phyloP scores from a whole-genome alignment of 92 coral and sea anemone species.

The Bergia puertoricense region DNA sequence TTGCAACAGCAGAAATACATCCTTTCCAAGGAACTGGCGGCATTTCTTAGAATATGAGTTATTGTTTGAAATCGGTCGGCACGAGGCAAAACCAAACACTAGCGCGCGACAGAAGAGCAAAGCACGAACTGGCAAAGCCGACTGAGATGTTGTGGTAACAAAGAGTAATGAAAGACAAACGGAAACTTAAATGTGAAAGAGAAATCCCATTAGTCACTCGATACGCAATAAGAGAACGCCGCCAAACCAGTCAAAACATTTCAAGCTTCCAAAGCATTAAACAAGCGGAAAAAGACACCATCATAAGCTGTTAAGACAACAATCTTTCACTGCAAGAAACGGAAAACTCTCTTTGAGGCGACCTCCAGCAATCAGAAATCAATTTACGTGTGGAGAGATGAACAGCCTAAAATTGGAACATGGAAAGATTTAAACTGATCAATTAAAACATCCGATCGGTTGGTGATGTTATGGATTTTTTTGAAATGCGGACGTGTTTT shows the following conservation, averaged over 20 bases:
- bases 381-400: neutral
- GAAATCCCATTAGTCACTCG: neutral
- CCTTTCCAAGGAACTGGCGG: conserved; percentile 29
- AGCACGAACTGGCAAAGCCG: neutral
- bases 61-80: neutral
- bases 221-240: conserved; percentile 22
- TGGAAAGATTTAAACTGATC: neutral
- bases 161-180: conserved; percentile 23
- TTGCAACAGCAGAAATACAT: neutral
- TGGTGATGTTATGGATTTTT: neutral
- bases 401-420: conserved; percentile 8
- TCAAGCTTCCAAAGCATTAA: neutral
- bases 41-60: neutral
- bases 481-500: neutral
- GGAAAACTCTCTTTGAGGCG: no score
- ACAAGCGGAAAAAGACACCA: neutral
- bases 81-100: conserved; percentile 6
- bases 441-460: neutral
- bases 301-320: conserved; percentile 8
- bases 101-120: neutral
- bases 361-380: conserved; percentile 9
- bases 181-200: conserved; percentile 4
- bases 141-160: conserved; percentile 1
- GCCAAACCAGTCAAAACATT: conserved; percentile 23
- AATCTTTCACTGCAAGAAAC: conserved; percentile 15